Base-by-base conservation (phyloP, 2,113 vertebrate species). In the Marmota flaviventris region DNA sequence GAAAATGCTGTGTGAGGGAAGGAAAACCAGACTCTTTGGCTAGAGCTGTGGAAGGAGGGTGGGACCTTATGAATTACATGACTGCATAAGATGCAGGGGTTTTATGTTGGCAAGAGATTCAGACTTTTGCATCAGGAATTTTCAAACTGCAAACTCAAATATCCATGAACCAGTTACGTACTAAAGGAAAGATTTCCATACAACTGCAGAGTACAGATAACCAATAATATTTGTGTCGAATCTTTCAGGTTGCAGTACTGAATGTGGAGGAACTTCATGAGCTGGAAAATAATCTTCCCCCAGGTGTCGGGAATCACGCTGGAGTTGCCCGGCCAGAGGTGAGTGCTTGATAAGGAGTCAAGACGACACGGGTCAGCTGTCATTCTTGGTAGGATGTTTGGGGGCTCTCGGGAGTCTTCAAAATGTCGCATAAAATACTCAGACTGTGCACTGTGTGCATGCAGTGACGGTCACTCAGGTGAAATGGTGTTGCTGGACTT, bases 1-100 rank as follows among this genome's bases (percentile, higher is more conserved):
- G 96, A 95, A 97, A 95, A 95, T 53, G 63, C 85, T 89, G 78
- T 76, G 39, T 85, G 75, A 86, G 73, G 37, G 89, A 98, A 95
- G 95, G 73, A 92, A 97, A 97, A 96, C 77, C 95, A 98, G 96
- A 94, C 77, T 83, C 73, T 70, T 85, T 96, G 87, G 96, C 95
- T 85, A 18, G 85, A 83, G 81, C 12, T 79, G 16, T 95, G 77
- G 83, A 91, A 96, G 90, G n/a, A 97, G 88, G 86, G 92, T 95
- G 92, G 92, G 73, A 77, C 90, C 53, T 88, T 82, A 51, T 53
- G 81, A 97, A 84, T 87, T 94, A 77, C 82, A 93, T 5, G 73
- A 92, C 93, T 91, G 10, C 78, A 37, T 83, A 81, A 67, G 69
- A 97, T 86, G 90, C 83, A 96, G 83, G 69, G 76, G 83, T 96